Conservation (phyloP, 2,888 invertebrate genomes). For the Chesias legatella region DNA sequence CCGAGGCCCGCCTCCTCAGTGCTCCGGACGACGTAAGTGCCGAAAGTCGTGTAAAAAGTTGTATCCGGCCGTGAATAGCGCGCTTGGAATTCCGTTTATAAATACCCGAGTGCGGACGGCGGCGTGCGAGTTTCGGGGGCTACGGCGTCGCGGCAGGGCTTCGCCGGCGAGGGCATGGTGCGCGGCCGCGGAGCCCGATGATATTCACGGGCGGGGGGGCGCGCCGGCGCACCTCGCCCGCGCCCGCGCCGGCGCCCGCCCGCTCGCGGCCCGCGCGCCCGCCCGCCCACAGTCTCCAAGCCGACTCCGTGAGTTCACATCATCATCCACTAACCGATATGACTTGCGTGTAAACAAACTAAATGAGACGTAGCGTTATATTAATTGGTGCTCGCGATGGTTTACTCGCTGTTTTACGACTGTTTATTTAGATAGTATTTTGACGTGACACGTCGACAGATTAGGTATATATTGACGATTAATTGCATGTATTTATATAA, state of each 20-base stretch:
- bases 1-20: conserved; percentile 66
- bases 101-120: conserved; percentile 57
- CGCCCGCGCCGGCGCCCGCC: conserved; percentile 52
- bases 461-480: neutral
- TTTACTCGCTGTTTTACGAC: conserved; percentile 19
- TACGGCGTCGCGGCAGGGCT: conserved; percentile 30
- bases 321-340: conserved; percentile 14
- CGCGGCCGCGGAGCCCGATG: conserved; percentile 58
- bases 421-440: conserved; percentile 24
- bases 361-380: conserved; percentile 22
- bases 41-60: conserved; percentile 79
- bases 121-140: conserved; percentile 29
- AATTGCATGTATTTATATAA: no score
- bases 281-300: conserved; percentile 52
- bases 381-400: conserved; percentile 23
- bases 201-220: conserved; percentile 79
- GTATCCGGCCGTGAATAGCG: conserved; percentile 73
- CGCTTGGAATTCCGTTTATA: conserved; percentile 76
- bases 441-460: neutral
- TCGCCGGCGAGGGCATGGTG: conserved; percentile 37
- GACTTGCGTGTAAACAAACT: conserved; percentile 28
- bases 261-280: conserved; percentile 38
- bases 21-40: conserved; percentile 76
- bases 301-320: conserved; percentile 57
- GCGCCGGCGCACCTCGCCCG: conserved; percentile 72